Evolutionary conservation across 2,113 vertebrate genomes (phyloP), one percentile per base, ranked within the genome.

Genomic region (Barbus barbus): DNA sequence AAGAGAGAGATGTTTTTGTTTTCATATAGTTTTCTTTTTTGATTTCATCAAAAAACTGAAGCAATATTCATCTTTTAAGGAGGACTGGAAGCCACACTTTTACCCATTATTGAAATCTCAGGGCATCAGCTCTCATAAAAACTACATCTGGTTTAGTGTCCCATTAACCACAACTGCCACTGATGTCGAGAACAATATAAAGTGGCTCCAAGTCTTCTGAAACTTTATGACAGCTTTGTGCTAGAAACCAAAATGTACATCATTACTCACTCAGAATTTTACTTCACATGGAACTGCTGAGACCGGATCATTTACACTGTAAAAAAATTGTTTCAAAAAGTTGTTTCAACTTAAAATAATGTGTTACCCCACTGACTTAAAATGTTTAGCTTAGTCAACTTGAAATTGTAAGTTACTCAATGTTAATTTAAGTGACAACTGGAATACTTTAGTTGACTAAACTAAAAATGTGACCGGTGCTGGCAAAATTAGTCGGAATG

Each of bases 41-140:
- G 83, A 69, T 71, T 48, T 16, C 14, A 48, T 82, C 36, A 26
- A 80, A 79, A 83, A 51, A 38, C 67, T 12, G 11, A 73, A 85
- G 26, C 38, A 33, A 51, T n/a, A 13, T 44, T 7, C 33, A 24
- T 26, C 14, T 24, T 78, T 79, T n/a, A 60, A 78, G 28, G 11
- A 53, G 20, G 14, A 16, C 31, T 41, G 58, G 53, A 79, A 79
- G 3, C 14, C 36, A 79, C 78, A 48, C 9, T 3, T 8, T 44
- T 31, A 38, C 44, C 8, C 73, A 76, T 76, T 77, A 38, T 22
- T 77, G 26, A 36, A 33, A 56, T 78, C 22, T 41, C 20, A 24
- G 22, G 26, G 20, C 73, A 61, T 78, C n/a, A 24, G 13, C 44
- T 28, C 12, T 74, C n/a, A 48, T 48, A 48, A 75, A 18, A 75